Base-by-base conservation (phyloP, 2,888 invertebrate species). In the Myathropa florea region DNA sequence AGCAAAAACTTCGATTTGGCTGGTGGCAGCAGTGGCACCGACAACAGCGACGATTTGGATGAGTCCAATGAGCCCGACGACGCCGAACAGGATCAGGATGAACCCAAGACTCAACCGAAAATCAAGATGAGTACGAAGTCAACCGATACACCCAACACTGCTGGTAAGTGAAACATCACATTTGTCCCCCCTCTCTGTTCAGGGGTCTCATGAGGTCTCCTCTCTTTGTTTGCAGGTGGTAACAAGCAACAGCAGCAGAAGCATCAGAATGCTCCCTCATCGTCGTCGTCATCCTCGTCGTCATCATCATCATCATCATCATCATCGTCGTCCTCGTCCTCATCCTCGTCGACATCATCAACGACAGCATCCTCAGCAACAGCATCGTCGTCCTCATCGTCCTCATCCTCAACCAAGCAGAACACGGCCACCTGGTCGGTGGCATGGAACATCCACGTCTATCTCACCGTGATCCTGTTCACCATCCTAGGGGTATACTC, bases 401-500 rank as follows among this genome's bases (percentile, higher is more conserved):
- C 89, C 4, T 90, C 90, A 14, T 89, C 90, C 9, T 86, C 88
- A 59, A 63, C 75, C 2, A 88, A 83, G 30, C 83, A 85, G 14
- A 88, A 83, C 14, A 83, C 91, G 55, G 90, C 90, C 0, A 96
- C 96, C 0, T 97, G 97, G 96, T 95, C 96, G 0, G 95, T 97
- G 88, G 97, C 97, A 1, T 98, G 98, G 98, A 97, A 97, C 90
- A 95, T 98, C 9, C 98, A 98, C 91, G 96, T 98, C 4, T 98
- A 98, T 93, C 93, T 97, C 55, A 96, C 97, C 0, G 98, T 97
- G 0, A 95, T 96, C 18, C 94, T 97, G 90, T 98, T 98, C 91
- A 96, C 97, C 0, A 93, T 97, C 12, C 93, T 98, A 89, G 97
- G 97, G 0, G 94, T 97, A 0, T 97, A 96, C 91, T 97, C 97